A percentile compares a stretch with the other conserved stretches of the same genome.
Evolutionary conservation across 2,888 invertebrate genomes (phyloP).

Genomic region (Eustalomyia histrio): DNA sequence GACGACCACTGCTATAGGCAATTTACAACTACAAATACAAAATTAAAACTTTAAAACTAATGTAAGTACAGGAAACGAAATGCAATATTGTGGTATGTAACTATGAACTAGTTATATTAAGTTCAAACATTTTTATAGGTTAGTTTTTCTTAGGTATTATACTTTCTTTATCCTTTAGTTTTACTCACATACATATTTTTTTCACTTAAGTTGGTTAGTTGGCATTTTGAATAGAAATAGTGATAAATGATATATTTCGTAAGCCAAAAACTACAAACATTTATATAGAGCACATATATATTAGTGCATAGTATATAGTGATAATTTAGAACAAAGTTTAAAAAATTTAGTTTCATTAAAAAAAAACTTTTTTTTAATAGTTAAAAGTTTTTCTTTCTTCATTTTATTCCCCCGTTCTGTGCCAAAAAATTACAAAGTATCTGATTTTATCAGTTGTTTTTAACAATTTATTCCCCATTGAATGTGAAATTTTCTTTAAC

Average conservation of each 20-base stretch:
- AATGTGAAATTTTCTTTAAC: conserved; percentile 20
- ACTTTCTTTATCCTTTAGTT: neutral
- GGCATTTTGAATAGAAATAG: conserved; percentile 31
- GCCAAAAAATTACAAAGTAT: conserved; percentile 45
- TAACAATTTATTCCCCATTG: conserved; percentile 39
- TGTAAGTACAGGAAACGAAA: conserved; percentile 47
- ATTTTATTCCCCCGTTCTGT: conserved; percentile 22
- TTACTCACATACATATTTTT: neutral
- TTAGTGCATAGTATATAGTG: conserved; percentile 6
- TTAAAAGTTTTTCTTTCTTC: conserved; percentile 42
- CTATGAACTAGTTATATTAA: conserved; percentile 23
- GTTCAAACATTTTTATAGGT: conserved; percentile 11
- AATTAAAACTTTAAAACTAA: conserved; percentile 34
- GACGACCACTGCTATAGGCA: conserved; percentile 20
- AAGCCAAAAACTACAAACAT: neutral
- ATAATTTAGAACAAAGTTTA: conserved; percentile 50
- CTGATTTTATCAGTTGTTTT: conserved; percentile 36
- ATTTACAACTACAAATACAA: conserved; percentile 2
- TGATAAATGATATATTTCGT: conserved; percentile 55
- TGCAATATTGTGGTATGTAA: conserved; percentile 43
- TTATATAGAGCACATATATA: neutral
- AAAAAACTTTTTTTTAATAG: conserved; percentile 35
- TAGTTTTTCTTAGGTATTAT: neutral
- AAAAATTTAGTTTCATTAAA: conserved; percentile 49
- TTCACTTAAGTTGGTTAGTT: neutral